phyloP scores from a whole-genome alignment of 2,113 vertebrate genomes.

The Ophiodon elongatus region DNA sequence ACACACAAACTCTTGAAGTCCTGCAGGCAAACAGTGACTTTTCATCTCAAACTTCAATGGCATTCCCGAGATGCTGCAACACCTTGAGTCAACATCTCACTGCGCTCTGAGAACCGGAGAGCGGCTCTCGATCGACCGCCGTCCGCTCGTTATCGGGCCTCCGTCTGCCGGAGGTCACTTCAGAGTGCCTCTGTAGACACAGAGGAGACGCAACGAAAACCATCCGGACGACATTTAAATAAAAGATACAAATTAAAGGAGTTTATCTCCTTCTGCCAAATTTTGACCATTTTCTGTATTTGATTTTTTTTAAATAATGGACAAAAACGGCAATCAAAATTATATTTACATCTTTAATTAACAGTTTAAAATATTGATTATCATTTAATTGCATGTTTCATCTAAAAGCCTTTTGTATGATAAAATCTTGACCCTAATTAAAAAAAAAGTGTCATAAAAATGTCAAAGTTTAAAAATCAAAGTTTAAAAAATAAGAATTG shows the following conservation, averaged over 20 bases:
- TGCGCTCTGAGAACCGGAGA: constrained; percentile 42
- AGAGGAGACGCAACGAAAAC: neutral
- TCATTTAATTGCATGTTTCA: neutral
- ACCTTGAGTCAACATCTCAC: constrained; percentile 78
- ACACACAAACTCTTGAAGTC: constrained; percentile 43
- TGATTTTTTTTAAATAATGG: neutral
- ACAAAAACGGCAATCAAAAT: neutral
- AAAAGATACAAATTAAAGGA: too few species aligned
- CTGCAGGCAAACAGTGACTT: constrained; percentile 60
- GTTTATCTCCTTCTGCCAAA: neutral
- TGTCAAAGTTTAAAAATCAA: neutral
- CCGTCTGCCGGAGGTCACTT: neutral
- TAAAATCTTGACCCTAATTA: neutral
- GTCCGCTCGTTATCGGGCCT: neutral
- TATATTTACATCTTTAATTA: constrained; percentile 24
- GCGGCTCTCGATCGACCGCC: constrained; percentile 29
- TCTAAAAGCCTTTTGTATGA: neutral
- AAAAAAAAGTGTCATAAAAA: constrained; percentile 14
- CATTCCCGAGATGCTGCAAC: constrained; percentile 73
- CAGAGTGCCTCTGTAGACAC: neutral
- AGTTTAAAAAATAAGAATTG: neutral
- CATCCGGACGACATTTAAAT: neutral
- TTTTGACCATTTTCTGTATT: neutral
- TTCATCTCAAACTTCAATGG: constrained; percentile 65
- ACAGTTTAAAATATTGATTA: neutral